These are phyloP conservation scores for Drosophila pandora DNA, from an alignment of 1,140 invertebrate species.

Conservation along the genomic window DNA sequence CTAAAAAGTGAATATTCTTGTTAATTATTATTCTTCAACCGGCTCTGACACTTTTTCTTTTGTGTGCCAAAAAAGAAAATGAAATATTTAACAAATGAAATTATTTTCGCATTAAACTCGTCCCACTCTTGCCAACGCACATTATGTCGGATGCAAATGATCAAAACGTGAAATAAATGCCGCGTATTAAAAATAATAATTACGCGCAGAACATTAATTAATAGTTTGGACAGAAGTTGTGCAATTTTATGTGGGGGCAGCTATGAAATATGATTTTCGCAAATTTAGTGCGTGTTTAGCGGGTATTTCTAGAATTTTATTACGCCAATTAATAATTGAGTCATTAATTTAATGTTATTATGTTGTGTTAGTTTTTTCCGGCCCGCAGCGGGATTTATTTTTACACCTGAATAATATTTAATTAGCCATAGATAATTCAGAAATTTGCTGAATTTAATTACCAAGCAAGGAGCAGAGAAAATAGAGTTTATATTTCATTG, in stretches of 20 bases:
- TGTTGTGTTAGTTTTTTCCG: constrained; percentile 1
- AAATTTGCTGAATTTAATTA: constrained; percentile 38
- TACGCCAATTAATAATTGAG: constrained; percentile 61
- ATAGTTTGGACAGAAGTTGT: constrained; percentile 42
- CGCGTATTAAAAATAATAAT: constrained; percentile 56
- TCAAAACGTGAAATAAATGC: constrained; percentile 41
- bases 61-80: neutral
- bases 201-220: constrained; percentile 52
- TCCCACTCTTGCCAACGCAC: constrained; percentile 31
- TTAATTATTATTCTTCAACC: constrained; percentile 5
- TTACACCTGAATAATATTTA: constrained; percentile 44
- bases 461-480: neutral
- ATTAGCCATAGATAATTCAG: constrained; percentile 62
- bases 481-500: constrained; percentile 21
- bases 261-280: constrained; percentile 51
- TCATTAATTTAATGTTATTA: constrained; percentile 22
- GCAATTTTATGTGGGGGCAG: constrained; percentile 22
- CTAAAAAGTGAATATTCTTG: constrained; percentile 2
- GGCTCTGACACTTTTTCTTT: constrained; percentile 13
- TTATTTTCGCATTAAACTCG: constrained; percentile 54
- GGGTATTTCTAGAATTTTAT: constrained; percentile 33
- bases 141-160: constrained; percentile 38
- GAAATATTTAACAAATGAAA: constrained; percentile 36
- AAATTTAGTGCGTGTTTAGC: constrained; percentile 67
- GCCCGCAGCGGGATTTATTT: constrained; percentile 7